Evolutionary conservation across 92 coral and sea anemone genomes (phyloP), one percentile per base, ranked within the genome.

Genomic region (Zoanthus gigantus): DNA sequence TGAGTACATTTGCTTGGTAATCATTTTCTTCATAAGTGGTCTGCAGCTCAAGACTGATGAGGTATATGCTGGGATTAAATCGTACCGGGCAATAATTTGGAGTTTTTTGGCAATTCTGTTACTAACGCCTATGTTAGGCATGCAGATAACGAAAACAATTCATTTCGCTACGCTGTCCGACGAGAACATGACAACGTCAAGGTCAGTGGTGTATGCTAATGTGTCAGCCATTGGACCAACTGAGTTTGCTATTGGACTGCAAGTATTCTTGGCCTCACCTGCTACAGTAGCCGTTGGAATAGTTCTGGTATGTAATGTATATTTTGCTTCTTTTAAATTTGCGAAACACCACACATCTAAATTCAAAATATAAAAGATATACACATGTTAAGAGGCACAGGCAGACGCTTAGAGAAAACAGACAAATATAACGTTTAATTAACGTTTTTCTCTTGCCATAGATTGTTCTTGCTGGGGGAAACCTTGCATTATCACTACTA

Each of bases 191-290:
- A 92, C 92, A 9, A 92, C 93, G 0, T 81, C 87, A 9, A 90
- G 90, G n/a, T 93, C 98, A n/a, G 84, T 90, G 8, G 98, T 95
- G 28, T 83, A 87, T n/a, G 98, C 96, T 32, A 95, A 95, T 67
- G 94, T 95, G 60, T 93, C 98, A 7, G 98, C 96, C 4, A 95
- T 95, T 16, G 99, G 99, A 30, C 99, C 99, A 4, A 94, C 98
- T 14, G 99, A 97, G 83, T 95, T 97, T 63, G 98, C 96, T 17
- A 77, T 95, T 67, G 99, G 98, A 0, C 87, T 97, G 31, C 95
- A 97, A 74, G 91, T 96, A 16, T 97, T 95, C 76, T 95, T 89
- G 32, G 91, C 91, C 0, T 94, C 93, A 6, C 99, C 99, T 8
- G 94, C 98, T 28, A 94, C 98, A 44, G 72, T 97, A 80, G 87